Base-by-base conservation (phyloP, 1,140 invertebrate species). In the Zophobas atratus region DNA sequence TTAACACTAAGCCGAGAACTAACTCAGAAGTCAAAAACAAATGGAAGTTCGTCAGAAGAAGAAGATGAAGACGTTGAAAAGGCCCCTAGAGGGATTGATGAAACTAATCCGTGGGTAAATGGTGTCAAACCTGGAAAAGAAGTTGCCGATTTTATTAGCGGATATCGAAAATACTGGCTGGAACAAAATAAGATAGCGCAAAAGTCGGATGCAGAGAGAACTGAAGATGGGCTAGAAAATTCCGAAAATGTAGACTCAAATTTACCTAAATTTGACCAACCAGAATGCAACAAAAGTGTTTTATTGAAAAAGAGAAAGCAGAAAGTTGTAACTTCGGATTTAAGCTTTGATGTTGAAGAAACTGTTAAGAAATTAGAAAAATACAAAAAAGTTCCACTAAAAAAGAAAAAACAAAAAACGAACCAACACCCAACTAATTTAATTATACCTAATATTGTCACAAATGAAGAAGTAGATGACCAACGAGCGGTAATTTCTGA, bases 1-100 rank as follows among this genome's bases (percentile, higher is more conserved):
- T 87, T 98, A 76, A 88, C 92, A 53, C 91, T 98, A 34, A 94
- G 95, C 84, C 90, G 92, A 84, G 92, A 96, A 81, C 87, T 99
- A 38, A 96, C 94, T 1, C 88, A 94, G 83, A 98, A 98, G 88
- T 75, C 90, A 6, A 87, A 90, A 78, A 79, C 83, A 51, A 82
- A 85, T 67, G 87, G 89, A 51, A 86, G 84, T 80, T 89, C 89
- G 35, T 87, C 87, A 34, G 90, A 91, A 53, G 88, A 89, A 49
- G 89, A 91, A 77, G 89, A 90, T 46, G 86, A 89, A 75, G 86
- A 89, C 78, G 83, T 87, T 74, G 81, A 80, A 43, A 70, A 75
- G 38, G 70, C 55, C 49, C 85, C 87, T 8, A 46, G 74, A 36
- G 77, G 80, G 63, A 82, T 85, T 36, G 87, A 89, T 72, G 85